A percentile compares a stretch with the other conserved stretches of the same genome.
Conservation (phyloP, 2,888 invertebrate species). For the Euspilapteryx auroguttella region DNA sequence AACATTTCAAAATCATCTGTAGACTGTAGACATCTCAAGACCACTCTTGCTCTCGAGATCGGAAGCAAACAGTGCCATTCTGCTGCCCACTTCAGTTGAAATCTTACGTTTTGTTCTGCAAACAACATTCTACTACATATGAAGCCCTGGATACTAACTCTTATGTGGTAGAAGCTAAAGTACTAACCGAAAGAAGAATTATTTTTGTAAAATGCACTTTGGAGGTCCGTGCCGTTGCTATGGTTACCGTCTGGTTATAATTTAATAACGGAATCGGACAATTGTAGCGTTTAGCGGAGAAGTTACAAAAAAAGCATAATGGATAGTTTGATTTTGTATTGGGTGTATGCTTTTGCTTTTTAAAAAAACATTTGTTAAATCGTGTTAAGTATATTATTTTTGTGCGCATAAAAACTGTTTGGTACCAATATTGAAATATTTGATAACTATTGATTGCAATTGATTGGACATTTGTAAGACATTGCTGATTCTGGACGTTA, state of each 20-base stretch:
- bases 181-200: too few species aligned
- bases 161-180: not conserved
- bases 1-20: too few species aligned
- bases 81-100: constrained; percentile 37
- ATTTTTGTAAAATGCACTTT: too few species aligned
- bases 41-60: constrained; percentile 18
- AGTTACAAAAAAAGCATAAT: not conserved
- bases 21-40: too few species aligned
- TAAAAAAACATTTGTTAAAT: too few species aligned
- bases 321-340: not conserved
- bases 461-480: too few species aligned
- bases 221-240: constrained; percentile 38
- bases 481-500: too few species aligned
- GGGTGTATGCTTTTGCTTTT: too few species aligned
- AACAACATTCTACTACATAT: not conserved
- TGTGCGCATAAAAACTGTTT: too few species aligned
- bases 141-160: not conserved
- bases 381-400: too few species aligned
- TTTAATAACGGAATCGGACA: constrained; percentile 1
- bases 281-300: not conserved
- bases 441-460: too few species aligned
- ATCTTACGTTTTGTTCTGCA: not conserved
- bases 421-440: too few species aligned
- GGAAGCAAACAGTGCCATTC: constrained; percentile 50
- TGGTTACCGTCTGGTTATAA: constrained; percentile 17